Evolutionary conservation across 2,113 vertebrate genomes (phyloP).

Genomic region (Chelonoidis abingdonii): DNA sequence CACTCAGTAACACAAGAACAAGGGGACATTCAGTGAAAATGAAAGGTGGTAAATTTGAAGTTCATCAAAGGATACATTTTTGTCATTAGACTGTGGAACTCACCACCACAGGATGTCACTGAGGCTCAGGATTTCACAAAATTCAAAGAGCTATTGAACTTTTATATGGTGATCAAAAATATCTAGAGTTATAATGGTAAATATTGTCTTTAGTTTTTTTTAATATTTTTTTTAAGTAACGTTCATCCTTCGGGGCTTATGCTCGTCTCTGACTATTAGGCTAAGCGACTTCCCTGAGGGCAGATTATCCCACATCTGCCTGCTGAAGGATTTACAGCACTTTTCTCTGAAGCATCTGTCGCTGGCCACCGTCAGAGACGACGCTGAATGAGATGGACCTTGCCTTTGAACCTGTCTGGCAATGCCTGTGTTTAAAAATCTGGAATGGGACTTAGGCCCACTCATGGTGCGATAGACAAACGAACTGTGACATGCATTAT

Average conservation of each 20-base stretch:
- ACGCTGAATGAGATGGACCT: background rate
- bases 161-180: background rate
- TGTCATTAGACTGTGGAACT: background rate
- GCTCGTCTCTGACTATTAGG: background rate
- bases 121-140: background rate
- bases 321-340: background rate
- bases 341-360: background rate
- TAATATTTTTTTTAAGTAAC: too few relatives aligned
- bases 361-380: background rate
- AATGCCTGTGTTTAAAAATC: background rate
- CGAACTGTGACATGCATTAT: background rate
- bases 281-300: background rate
- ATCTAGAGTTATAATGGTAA: background rate
- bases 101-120: background rate
- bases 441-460: background rate
- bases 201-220: too few relatives aligned
- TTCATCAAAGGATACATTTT: constrained; percentile 1
- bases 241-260: background rate
- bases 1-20: background rate
- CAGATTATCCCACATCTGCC: background rate
- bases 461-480: background rate
- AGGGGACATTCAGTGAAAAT: background rate
- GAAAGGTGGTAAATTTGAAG: constrained; percentile 48
- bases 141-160: background rate
- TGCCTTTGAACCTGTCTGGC: background rate